Evolutionary conservation across 1,140 invertebrate species (phyloP).

Genomic region (Tetragonula clypearis): DNA sequence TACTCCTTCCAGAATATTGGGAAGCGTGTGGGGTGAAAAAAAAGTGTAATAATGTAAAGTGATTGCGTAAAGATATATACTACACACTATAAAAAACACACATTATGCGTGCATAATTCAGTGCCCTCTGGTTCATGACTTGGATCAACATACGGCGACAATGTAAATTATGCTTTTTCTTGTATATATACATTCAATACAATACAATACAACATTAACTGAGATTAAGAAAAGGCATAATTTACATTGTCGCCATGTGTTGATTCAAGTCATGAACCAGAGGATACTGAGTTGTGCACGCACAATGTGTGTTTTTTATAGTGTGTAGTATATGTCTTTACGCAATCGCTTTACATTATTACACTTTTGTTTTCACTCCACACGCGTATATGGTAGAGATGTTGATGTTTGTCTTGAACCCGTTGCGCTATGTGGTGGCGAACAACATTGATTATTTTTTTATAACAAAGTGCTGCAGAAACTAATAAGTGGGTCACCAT

Average conservation of each 20-base stretch:
- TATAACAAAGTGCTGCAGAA: conserved; percentile 73
- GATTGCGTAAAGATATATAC: conserved; percentile 70
- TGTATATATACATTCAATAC: too few relatives aligned
- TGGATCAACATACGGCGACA: conserved; percentile 70
- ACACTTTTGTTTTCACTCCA: conserved; percentile 73
- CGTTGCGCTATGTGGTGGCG: conserved; percentile 64
- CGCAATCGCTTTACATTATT: conserved; percentile 75
- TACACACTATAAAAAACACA: conserved; percentile 65
- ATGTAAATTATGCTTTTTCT: conserved; percentile 71
- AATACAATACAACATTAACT: too few relatives aligned
- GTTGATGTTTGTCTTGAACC: conserved; percentile 79
- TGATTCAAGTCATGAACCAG: conserved; percentile 78
- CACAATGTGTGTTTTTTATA: conserved; percentile 57
- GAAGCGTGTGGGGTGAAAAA: conserved; percentile 73
- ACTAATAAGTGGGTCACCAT: conserved; percentile 72
- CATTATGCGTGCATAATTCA: conserved; percentile 63
- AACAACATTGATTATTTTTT: conserved; percentile 79
- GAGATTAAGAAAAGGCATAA: conserved; percentile 63
- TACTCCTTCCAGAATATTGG: conserved; percentile 73
- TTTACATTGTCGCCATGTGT: conserved; percentile 68
- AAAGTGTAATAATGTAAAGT: conserved; percentile 76
- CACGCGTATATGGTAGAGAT: conserved; percentile 63
- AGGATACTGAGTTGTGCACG: conserved; percentile 71
- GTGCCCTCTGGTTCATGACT: conserved; percentile 77
- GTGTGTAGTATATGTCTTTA: conserved; percentile 69